phyloP scores from a whole-genome alignment of 2,888 invertebrate genomes.

The Apamea monoglypha region DNA sequence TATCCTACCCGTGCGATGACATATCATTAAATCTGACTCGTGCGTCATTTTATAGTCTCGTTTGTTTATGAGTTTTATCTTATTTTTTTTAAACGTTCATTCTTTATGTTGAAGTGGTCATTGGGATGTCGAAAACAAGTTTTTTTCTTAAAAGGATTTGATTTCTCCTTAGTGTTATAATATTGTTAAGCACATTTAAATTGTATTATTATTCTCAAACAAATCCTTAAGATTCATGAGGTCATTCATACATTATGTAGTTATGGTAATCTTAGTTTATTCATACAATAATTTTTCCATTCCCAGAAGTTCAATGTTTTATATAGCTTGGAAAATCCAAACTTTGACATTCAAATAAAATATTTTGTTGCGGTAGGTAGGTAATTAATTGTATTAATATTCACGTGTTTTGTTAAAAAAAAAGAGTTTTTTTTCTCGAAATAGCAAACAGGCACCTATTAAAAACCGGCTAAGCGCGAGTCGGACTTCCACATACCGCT shows the following conservation, averaged over 20 bases:
- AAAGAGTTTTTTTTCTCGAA: background rate
- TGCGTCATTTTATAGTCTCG: slow-evolving; percentile 20
- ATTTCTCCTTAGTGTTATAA: background rate
- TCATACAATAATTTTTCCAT: slow-evolving; percentile 19
- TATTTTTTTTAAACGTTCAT: slow-evolving; percentile 12
- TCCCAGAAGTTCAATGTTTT: background rate
- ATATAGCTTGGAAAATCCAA: background rate
- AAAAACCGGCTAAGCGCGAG: background rate
- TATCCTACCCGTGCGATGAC: slow-evolving; percentile 6
- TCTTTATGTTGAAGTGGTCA: background rate
- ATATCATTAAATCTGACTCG: slow-evolving; percentile 18
- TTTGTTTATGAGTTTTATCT: slow-evolving; percentile 3
- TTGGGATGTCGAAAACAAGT: background rate
- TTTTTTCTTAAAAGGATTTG: background rate
- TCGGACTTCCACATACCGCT: background rate
- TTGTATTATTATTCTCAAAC: slow-evolving; percentile 2
- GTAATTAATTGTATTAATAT: background rate
- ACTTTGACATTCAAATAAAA: background rate
- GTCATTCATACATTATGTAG: slow-evolving; percentile 25
- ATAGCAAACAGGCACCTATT: background rate
- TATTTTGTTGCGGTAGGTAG: slow-evolving; percentile 6
- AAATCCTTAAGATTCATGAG: slow-evolving; percentile 5
- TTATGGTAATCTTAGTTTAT: slow-evolving; percentile 7
- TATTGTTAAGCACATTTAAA: background rate
- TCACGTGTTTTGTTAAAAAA: background rate